Base-by-base conservation (phyloP, 2,113 vertebrate genomes). In the Dipodomys stephensi region DNA sequence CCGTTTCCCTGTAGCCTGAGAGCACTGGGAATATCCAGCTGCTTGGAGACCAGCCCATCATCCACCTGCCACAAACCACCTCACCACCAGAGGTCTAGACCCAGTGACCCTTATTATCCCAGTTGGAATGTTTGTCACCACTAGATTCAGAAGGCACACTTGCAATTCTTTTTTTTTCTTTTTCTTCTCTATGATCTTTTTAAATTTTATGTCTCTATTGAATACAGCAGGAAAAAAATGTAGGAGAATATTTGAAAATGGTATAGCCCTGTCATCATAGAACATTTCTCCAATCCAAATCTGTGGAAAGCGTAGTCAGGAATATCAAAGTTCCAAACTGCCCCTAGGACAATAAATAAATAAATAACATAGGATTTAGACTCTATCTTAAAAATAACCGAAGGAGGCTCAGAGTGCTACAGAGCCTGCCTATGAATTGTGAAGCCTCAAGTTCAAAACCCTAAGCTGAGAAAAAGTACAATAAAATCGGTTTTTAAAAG, bases 21-120 rank as follows among this genome's bases (percentile, higher is more conserved):
- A 49, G 12, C 49, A 49, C 49, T 11, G 0, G 9, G 2, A n/a
- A n/a, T 28, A 22, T 44, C 49, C 23, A 13, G 30, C 18, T 82
- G 0, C 60, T 72, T 60, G 8, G 23, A 57, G 18, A 49, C 28
- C 39, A 27, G 64, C 28, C 4, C 12, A 25, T 23, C 73, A 12
- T 27, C 72, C 10, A 57, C 8, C 7, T 53, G 3, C 8, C 23
- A 16, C 30, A n/a, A 22, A 12, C 19, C 28, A 7, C 25, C 32
- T 46, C 39, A 57, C 39, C 65, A 64, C 6, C 4, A 0, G 0
- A 15, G n/a, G n/a, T 1, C 12, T 2, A 69, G 12, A 22, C 6
- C 18, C 72, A 7, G 20, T 39, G 39, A 49, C 30, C 27, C 49
- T 44, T 7, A 35, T 57, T 64, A 5, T 67, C 7, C 15, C 49